Evolutionary conservation across 2,888 invertebrate genomes (phyloP), one percentile per base, ranked within the genome.

Genomic region (Drosophila basisetae): DNA sequence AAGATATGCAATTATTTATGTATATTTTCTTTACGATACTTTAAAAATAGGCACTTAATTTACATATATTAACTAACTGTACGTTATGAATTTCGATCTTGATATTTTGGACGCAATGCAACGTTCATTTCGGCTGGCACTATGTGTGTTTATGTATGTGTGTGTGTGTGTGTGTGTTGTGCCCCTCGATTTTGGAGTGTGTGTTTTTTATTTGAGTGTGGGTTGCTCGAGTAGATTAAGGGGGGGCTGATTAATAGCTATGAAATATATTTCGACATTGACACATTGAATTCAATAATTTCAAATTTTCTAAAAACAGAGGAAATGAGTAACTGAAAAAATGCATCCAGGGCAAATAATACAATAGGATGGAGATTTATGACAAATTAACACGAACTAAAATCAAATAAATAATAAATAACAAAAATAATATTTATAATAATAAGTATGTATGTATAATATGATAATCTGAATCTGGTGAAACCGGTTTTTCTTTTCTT

Each of bases 391-490:
- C 89, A 84, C 68, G 56, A 78, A 83, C 84, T 80, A 72, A 76
- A 89, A 76, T 69, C 69, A 73, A 90, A 90, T 87, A 91, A 91
- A 88, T 90, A 87, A 87, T 90, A 91, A 87, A 91, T 91, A 87
- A 87, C 80, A 91, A 87, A 84, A 88, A 88, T 78, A 66, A 89
- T 84, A 76, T 69, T 72, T 53, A 70, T 71, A 65, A 71, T 81
- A 61, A 73, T 74, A 73, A 68, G 68, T 73, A 78, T 56, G 61
- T 69, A 35, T 69, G 56, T 83, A 60, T 63, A 41, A 59, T 65
- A 67, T 84, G 60, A 71, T 65, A 65, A 72, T 68, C 49, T 80
- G 74, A 80, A 83, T 76, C 65, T 63, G 69, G 70, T 75, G 84
- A 84, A 90, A 84, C 90, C 90, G 63, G 74, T 88, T 70, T 82